Base-by-base conservation (phyloP, 2,113 vertebrate genomes). In the Syngnathus scovelli region DNA sequence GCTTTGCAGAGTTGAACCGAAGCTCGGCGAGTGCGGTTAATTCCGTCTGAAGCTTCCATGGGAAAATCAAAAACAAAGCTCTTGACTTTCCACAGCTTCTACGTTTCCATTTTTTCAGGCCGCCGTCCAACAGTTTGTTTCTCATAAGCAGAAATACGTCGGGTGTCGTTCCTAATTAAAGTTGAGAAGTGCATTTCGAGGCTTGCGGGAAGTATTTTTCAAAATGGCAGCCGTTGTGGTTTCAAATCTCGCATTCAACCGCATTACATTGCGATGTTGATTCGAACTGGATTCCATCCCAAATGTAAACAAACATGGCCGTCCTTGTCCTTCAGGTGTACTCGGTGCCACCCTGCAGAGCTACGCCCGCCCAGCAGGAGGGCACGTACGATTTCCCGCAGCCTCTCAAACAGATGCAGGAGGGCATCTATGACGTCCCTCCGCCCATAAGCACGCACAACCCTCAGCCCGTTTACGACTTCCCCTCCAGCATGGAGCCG, bases 401-500 rank as follows among this genome's bases (percentile, higher is more conserved):
- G 86, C 88, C 94, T 0, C 67, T 90, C 61, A 83, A 90, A 83
- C 82, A 80, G 68, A 77, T 91, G 65, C 85, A 86, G 0, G 95
- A 98, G 79, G 93, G 93, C 1, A 87, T 95, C 13, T 99, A 99
- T 23, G 95, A 98, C 68, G 86, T 95, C n/a, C 96, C 95, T 23
- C 95, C 95, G 1, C 61, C 93, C 74, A 96, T 94, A 85, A 65
- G 84, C 23, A 39, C 76, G 1, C 79, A 59, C 10, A 75, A 65
- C 78, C 88, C 86, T 36, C 92, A 92, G 77, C 92, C 90, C 11
- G 82, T 84, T 66, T 92, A 93, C 0, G 93, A 93, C 5, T 82
- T 80, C 55, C 82, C 90, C 0, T 80, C 88, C 2, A 76, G 72
- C 4, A 48, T 64, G 0, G 92, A 94, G 10, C 9, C 74, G 8